Evolutionary conservation across 2,797 vertebrate species (phyloP).

Genomic region (Bothrops alternatus): DNA sequence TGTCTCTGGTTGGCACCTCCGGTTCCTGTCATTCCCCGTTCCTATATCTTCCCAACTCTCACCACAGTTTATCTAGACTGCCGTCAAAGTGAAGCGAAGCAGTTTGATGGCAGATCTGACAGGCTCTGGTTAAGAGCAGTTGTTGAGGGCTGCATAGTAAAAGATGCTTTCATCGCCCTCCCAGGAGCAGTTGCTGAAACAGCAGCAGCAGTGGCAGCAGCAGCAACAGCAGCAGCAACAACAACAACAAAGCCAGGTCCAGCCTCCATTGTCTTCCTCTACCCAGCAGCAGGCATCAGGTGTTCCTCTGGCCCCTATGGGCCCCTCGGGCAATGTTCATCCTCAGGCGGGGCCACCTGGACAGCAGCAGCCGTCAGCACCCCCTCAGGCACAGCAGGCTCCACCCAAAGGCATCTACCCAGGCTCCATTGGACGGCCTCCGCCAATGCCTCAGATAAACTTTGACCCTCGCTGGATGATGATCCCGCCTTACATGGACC

Average conservation of each 20-base stretch:
- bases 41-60: not conserved
- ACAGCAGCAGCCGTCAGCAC: constrained; percentile 62
- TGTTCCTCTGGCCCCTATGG: constrained; percentile 71
- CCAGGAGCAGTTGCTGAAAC: constrained; percentile 75
- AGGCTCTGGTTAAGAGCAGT: not conserved
- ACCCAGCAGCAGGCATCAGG: constrained; percentile 62
- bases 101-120: not conserved
- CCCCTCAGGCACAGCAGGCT: constrained; percentile 69
- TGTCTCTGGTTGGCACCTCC: not conserved
- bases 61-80: not conserved
- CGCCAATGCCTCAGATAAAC: constrained; percentile 84
- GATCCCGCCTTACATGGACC: constrained; percentile 93
- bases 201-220: constrained; percentile 49
- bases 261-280: not conserved
- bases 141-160: not conserved
- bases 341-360: constrained; percentile 67
- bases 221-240: constrained; percentile 61
- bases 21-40: not conserved
- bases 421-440: constrained; percentile 81
- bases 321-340: constrained; percentile 68
- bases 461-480: constrained; percentile 93
- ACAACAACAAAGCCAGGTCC: constrained; percentile 60
- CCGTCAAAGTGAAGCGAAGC: not conserved
- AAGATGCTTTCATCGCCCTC: not conserved
- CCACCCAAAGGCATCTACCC: constrained; percentile 79